Evolutionary conservation across 30 jellyfish, hydroid and myxozoan genomes (phyloP).

Genomic region (Aurelia aurita complex sp. Pacific): DNA sequence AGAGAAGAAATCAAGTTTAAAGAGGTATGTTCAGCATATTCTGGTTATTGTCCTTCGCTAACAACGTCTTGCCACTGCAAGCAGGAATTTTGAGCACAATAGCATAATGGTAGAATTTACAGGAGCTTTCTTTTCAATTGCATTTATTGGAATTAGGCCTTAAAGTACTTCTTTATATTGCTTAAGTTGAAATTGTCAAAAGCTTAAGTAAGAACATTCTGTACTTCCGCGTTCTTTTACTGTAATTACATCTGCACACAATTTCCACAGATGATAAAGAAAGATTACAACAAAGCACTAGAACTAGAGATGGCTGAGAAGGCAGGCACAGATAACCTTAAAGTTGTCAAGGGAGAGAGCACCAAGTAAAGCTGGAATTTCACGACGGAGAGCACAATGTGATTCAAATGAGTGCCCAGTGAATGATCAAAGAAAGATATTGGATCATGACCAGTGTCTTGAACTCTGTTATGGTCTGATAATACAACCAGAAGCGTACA

Average conservation of each 20-base stretch:
- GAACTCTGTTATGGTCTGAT: too few relatives aligned
- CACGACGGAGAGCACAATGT: too few relatives aligned
- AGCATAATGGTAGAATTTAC: too few relatives aligned
- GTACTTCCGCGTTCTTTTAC: too few relatives aligned
- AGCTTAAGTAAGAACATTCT: neutral
- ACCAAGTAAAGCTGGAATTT: too few relatives aligned
- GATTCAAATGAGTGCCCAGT: too few relatives aligned
- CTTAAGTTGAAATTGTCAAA: neutral
- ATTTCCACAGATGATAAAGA: conserved; percentile 9
- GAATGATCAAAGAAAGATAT: too few relatives aligned
- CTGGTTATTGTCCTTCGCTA: neutral
- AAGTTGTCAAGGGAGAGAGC: conserved; percentile 15
- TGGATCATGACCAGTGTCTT: too few relatives aligned
- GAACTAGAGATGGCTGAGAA: conserved; percentile 38
- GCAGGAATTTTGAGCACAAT: too few relatives aligned
- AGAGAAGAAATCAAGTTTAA: conserved; percentile 22
- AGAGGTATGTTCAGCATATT: conserved; percentile 9
- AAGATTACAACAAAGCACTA: conserved; percentile 30
- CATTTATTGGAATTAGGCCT: neutral
- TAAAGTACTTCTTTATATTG: neutral
- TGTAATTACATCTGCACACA: neutral
- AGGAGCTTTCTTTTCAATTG: neutral
- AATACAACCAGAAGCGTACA: too few relatives aligned
- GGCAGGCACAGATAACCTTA: conserved; percentile 47
- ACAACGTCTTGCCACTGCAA: too few relatives aligned